Conservation (phyloP, 23 tunicate species). For the Oikopleura albicans region DNA sequence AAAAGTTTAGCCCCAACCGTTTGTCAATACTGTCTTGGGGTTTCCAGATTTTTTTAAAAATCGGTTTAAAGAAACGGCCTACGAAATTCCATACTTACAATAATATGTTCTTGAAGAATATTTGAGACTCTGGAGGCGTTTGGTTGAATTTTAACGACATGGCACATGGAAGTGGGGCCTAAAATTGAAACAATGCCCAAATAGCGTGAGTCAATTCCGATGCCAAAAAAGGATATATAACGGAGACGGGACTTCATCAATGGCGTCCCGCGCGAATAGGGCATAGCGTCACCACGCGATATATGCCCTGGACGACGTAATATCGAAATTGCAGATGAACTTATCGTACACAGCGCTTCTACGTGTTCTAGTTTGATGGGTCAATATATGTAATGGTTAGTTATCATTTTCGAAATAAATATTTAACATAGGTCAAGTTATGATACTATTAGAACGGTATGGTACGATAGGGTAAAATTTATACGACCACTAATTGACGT, state of each 20-base stretch:
- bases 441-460: too few species aligned
- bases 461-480: too few species aligned
- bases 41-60: too few species aligned
- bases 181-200: slow-evolving; percentile 72
- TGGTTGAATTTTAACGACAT: slow-evolving; percentile 63
- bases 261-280: slow-evolving; percentile 19
- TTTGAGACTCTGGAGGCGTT: slow-evolving; percentile 51
- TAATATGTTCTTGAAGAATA: slow-evolving; percentile 44
- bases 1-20: too few species aligned
- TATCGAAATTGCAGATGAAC: background rate
- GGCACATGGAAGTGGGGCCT: slow-evolving; percentile 44
- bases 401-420: too few species aligned
- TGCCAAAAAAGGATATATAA: slow-evolving; percentile 76
- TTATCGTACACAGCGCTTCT: background rate
- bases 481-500: too few species aligned
- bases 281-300: slow-evolving; percentile 24
- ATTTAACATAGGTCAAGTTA: too few species aligned
- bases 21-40: too few species aligned
- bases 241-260: slow-evolving; percentile 62
- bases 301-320: background rate
- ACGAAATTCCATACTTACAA: too few species aligned
- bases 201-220: slow-evolving; percentile 51
- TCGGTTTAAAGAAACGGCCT: too few species aligned
- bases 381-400: too few species aligned
- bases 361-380: too few species aligned